These are phyloP conservation scores for Limnodromus scolopaceus DNA, from an alignment of 2,797 vertebrate genomes.

Conservation along the genomic window DNA sequence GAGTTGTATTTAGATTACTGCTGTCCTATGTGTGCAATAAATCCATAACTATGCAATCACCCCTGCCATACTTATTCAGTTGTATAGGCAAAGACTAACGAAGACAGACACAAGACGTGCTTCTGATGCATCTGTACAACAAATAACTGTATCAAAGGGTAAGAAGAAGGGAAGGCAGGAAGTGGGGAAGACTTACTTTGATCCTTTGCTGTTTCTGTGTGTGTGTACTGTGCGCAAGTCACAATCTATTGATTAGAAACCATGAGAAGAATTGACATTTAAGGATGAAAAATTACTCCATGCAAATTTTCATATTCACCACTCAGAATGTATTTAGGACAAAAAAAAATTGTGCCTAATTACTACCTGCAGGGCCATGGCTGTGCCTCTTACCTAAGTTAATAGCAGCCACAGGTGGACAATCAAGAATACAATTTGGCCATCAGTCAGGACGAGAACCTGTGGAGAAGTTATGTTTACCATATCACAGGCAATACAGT, in stretches of 20 bases:
- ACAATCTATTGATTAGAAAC: neutral
- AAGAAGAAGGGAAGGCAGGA: neutral
- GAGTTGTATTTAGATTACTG: neutral
- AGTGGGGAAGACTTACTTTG: neutral
- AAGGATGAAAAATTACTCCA: neutral
- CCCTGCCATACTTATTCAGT: neutral
- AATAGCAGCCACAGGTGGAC: neutral
- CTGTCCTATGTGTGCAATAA: neutral
- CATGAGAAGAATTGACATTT: neutral
- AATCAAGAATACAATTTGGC: conserved; percentile 1
- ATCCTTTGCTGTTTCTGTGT: neutral
- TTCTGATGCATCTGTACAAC: neutral
- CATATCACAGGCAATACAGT: conserved; percentile 5
- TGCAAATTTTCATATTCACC: conserved; percentile 4
- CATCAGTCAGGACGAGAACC: neutral
- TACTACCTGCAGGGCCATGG: neutral
- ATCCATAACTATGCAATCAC: neutral
- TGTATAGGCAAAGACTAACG: neutral
- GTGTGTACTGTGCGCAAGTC: neutral
- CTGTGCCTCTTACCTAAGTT: neutral
- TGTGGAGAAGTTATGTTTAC: conserved; percentile 29
- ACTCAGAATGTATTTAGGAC: neutral
- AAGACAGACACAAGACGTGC: neutral
- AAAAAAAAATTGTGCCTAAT: conserved; percentile 28
- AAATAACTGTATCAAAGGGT: neutral